Conservation (phyloP, 1,140 invertebrate genomes). For the Phthorimaea operculella region DNA sequence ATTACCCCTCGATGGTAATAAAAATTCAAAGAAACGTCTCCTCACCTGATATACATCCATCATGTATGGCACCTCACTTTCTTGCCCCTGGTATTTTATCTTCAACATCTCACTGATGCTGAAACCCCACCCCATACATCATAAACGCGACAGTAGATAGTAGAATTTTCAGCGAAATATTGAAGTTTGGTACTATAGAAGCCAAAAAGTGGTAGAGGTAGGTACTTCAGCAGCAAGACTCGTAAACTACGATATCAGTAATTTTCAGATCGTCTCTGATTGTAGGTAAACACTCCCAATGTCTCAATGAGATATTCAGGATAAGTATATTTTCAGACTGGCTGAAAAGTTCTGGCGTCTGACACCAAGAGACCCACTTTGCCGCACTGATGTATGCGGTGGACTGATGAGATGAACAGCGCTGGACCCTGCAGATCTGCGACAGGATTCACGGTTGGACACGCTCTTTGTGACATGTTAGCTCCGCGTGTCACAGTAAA, state of each 20-base stretch:
- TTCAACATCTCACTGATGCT: neutral
- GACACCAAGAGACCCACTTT: no score
- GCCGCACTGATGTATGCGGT: neutral
- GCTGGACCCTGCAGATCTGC: slow-evolving; percentile 14
- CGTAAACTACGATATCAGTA: no score
- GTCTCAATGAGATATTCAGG: no score
- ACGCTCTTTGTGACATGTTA: slow-evolving; percentile 51
- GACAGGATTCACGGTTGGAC: slow-evolving; percentile 50
- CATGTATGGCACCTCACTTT: slow-evolving; percentile 23
- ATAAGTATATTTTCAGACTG: no score
- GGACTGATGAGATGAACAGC: neutral
- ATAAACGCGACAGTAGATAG: no score
- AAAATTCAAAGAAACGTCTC: neutral
- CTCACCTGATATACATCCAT: slow-evolving; percentile 52
- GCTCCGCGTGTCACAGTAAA: slow-evolving; percentile 1
- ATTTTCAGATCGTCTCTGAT: no score
- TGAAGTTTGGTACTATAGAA: no score
- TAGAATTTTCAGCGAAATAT: no score
- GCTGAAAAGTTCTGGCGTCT: no score
- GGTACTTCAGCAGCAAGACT: no score
- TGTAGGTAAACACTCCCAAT: no score
- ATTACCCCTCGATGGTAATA: neutral
- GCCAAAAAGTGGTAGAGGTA: no score
- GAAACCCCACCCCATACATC: neutral
- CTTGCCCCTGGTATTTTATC: slow-evolving; percentile 9